These are phyloP conservation scores for Potamilus streckersoni DNA, from an alignment of 1,140 invertebrate species.

Conservation along the genomic window DNA sequence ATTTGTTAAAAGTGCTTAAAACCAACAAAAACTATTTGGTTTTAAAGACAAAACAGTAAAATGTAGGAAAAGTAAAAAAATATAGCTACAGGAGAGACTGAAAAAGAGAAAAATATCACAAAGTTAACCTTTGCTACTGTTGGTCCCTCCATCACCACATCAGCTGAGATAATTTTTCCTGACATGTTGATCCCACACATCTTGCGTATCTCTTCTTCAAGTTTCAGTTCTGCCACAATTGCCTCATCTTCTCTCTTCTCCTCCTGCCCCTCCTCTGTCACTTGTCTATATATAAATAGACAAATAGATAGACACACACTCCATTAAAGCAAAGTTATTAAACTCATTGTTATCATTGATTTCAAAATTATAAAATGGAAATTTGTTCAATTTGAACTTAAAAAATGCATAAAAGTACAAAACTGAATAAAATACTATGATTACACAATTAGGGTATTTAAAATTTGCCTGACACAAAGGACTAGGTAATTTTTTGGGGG, in stretches of 20 bases:
- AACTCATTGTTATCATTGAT: not conserved
- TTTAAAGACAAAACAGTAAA: too few species aligned
- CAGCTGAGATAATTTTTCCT: slow-evolving; percentile 37
- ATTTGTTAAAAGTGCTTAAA: too few species aligned
- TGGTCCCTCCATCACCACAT: slow-evolving; percentile 21
- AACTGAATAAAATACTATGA: too few species aligned
- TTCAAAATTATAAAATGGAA: not conserved
- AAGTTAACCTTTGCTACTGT: slow-evolving; percentile 12
- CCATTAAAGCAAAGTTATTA: not conserved
- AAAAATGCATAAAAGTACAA: too few species aligned
- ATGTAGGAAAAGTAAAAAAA: not conserved
- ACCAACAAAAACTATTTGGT: too few species aligned
- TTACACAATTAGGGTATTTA: too few species aligned
- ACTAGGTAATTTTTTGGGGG: too few species aligned
- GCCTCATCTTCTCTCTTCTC: slow-evolving; percentile 38
- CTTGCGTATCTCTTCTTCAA: slow-evolving; percentile 82
- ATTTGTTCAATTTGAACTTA: too few species aligned
- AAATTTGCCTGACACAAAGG: too few species aligned
- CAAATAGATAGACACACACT: not conserved
- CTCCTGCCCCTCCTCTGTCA: slow-evolving; percentile 16
- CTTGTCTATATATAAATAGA: not conserved
- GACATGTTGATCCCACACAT: slow-evolving; percentile 73
- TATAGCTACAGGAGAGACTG: too few species aligned
- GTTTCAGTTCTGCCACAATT: slow-evolving; percentile 38
- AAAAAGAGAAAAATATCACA: too few species aligned